Percentiles rank a stretch among this genome's conserved stretches.
These are phyloP conservation scores for Anneissia japonica DNA, from an alignment of 35 echinoderm and acorn worm species.

Conservation along the genomic window DNA sequence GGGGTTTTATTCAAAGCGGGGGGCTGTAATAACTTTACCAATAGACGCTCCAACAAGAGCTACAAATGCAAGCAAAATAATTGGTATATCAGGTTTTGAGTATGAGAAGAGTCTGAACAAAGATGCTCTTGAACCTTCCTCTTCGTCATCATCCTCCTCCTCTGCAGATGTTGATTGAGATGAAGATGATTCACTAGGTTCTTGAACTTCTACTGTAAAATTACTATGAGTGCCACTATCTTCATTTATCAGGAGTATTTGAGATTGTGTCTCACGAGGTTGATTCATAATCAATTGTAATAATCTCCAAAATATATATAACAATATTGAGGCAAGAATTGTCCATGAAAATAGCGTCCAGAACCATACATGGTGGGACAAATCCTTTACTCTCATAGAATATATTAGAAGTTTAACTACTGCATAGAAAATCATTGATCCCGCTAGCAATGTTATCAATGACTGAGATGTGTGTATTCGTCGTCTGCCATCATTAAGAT, in stretches of 20 bases:
- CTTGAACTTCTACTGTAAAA: background rate
- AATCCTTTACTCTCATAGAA: slow-evolving; percentile 11
- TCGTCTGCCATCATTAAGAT: slow-evolving; percentile 13
- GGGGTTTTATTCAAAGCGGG: background rate
- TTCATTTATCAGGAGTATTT: background rate
- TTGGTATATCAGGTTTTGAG: slow-evolving; percentile 36
- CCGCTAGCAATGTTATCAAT: background rate
- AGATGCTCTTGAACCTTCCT: background rate
- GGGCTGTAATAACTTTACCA: slow-evolving; percentile 15
- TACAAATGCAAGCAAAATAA: slow-evolving; percentile 12
- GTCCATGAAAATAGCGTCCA: slow-evolving; percentile 42
- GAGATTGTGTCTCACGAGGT: background rate
- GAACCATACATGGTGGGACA: slow-evolving; percentile 40
- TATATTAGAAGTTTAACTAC: slow-evolving; percentile 43
- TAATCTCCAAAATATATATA: background rate
- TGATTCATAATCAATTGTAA: background rate
- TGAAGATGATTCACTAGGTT: background rate
- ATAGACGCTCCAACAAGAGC: slow-evolving; percentile 32
- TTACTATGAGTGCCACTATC: background rate
- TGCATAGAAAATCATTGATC: slow-evolving; percentile 14
- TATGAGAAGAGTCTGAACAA: slow-evolving; percentile 24
- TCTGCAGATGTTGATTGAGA: too few relatives aligned
- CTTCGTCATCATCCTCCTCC: background rate
- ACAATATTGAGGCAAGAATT: background rate
- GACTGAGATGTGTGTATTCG: slow-evolving; percentile 2